Evolutionary conservation across 2,888 invertebrate genomes (phyloP).

Genomic region (Drosophila nigricruria): DNA sequence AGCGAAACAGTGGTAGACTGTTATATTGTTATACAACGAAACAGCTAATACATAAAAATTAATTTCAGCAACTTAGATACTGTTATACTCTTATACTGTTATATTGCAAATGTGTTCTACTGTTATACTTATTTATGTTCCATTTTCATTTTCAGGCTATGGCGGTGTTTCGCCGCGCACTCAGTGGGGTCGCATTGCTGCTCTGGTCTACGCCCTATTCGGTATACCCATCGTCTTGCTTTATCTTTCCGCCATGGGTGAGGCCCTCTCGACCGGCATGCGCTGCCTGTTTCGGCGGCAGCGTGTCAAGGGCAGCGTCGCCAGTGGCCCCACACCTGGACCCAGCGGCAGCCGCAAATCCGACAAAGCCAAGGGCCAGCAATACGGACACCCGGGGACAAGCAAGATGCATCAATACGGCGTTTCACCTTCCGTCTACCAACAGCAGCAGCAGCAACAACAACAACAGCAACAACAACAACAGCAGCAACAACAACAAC

Average conservation of each 20-base stretch:
- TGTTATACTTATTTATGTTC: conserved; percentile 19
- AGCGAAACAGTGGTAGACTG: background rate
- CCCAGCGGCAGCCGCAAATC: conserved; percentile 49
- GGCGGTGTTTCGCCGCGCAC: conserved; percentile 94
- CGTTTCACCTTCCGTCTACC: conserved; percentile 68
- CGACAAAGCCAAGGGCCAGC: conserved; percentile 50
- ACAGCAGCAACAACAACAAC: conserved; percentile 39
- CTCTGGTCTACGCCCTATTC: conserved; percentile 93
- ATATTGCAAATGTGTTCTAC: conserved; percentile 2
- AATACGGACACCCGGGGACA: conserved; percentile 38
- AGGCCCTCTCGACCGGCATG: conserved; percentile 92
- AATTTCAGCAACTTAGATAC: background rate
- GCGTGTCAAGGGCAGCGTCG: conserved; percentile 75
- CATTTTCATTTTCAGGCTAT: conserved; percentile 88
- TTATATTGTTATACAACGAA: background rate
- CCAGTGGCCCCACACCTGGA: conserved; percentile 52
- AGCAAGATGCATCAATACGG: conserved; percentile 63
- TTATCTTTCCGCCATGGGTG: conserved; percentile 94
- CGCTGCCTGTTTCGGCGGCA: conserved; percentile 89
- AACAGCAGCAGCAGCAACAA: conserved; percentile 57
- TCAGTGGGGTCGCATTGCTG: conserved; percentile 90
- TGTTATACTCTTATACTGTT: background rate
- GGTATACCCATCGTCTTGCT: conserved; percentile 95
- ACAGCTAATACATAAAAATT: background rate
- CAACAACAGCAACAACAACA: conserved; percentile 22